Evolutionary conservation across 2,888 invertebrate species (phyloP).

Genomic region (Danaus chrysippus): DNA sequence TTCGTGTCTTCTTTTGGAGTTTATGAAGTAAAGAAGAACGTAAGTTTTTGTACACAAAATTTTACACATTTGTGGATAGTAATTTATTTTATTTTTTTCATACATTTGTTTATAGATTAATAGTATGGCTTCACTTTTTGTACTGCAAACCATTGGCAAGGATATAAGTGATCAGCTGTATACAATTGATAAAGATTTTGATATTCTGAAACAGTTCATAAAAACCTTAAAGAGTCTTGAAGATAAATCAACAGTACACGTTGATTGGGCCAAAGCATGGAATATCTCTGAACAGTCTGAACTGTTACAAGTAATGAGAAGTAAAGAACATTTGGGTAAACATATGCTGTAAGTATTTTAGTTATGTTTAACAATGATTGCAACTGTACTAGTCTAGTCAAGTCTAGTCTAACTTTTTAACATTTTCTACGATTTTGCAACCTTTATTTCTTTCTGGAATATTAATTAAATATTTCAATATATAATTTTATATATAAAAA

Average conservation of each 20-base stretch:
- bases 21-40: constrained; percentile 60
- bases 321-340: constrained; percentile 53
- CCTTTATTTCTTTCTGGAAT: not conserved
- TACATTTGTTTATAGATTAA: constrained; percentile 57
- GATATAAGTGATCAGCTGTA: constrained; percentile 60
- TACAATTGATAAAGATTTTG: constrained; percentile 55
- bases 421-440: not conserved
- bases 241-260: constrained; percentile 30
- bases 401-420: not conserved
- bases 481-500: not conserved
- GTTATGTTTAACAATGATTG: not conserved
- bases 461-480: not conserved
- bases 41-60: constrained; percentile 41
- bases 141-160: constrained; percentile 68
- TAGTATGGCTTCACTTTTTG: constrained; percentile 63
- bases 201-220: constrained; percentile 55
- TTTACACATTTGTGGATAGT: not conserved
- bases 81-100: not conserved
- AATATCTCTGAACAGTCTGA: constrained; percentile 47
- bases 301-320: constrained; percentile 47
- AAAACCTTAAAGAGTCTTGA: constrained; percentile 43
- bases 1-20: constrained; percentile 62
- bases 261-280: constrained; percentile 53
- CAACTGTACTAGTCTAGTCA: not conserved
- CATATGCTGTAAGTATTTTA: constrained; percentile 59